Base-by-base conservation (phyloP, 2,888 invertebrate genomes). In the Caradrina kadenii region DNA sequence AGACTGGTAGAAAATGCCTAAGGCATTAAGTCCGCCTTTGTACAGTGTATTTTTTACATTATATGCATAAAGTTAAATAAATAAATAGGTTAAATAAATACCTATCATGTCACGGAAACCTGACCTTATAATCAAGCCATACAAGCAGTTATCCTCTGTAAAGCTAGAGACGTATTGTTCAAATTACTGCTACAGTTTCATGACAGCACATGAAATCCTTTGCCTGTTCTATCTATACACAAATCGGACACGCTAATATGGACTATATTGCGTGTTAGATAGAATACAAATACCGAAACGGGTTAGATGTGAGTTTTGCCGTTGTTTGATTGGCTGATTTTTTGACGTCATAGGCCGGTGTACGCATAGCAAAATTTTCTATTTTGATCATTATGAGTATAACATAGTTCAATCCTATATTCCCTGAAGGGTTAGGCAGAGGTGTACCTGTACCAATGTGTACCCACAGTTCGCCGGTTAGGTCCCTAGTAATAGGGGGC, bases 281-380 rank as follows among this genome's bases (percentile, higher is more conserved):
- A 71, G 21, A 71, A 45, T 35, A 1, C n/a, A 45, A 76, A 56
- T 56, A 11, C 39, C 6, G 19, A 15, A 56, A 26, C 1, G 2
- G 13, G 15, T 17, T 45, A 45, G 11, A 21, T 10, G 22, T 68
- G 22, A 0, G 19, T 39, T 56, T 21, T 0, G 45, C 35, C 21
- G 35, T 56, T 52, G n/a, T 1, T 8, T 68, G 6, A 2, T n/a
- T 17, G 49, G 8, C 6, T 13, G 22, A 56, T 45, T 56, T 15
- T 45, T 21, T 68, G 76, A 56, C 69, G 71, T 71, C 76, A 71
- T 71, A 68, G 71, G 76, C 49, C 19, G 31, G 10, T 76, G 22
- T 75, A 17, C 76, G 67, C 66, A 70, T 75, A 75, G 75, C 42
- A 50, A 76, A 76, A 68, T 76, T 50, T 55, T 56, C 0, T 76